phyloP scores from a whole-genome alignment of 2,797 vertebrate genomes.

The Notamacropus eugenii region DNA sequence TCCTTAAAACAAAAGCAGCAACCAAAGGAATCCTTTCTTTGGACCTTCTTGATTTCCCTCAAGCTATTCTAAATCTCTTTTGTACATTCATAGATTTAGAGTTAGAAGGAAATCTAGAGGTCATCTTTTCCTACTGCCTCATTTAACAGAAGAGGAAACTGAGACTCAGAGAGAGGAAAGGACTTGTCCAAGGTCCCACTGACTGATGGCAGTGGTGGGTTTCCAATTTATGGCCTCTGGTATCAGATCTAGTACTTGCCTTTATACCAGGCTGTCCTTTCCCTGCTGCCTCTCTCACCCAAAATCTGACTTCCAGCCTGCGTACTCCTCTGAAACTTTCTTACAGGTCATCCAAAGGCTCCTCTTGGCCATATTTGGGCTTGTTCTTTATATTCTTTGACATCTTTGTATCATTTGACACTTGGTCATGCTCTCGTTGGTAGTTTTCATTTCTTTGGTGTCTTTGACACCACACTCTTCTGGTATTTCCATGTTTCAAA shows the following conservation, averaged over 20 bases:
- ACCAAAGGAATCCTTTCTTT: not conserved
- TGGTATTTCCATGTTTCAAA: not conserved
- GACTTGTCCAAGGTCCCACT: not conserved
- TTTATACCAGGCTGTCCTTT: not conserved
- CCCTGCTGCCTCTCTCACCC: not conserved
- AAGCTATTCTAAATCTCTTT: not conserved
- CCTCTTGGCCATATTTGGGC: not conserved
- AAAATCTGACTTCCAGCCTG: not conserved
- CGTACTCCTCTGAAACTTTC: not conserved
- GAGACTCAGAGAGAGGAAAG: not conserved
- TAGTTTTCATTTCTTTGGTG: not conserved
- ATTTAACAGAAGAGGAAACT: not conserved
- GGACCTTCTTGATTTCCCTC: not conserved
- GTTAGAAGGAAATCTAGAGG: not conserved
- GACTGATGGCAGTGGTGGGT: not conserved
- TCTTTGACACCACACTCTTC: not conserved
- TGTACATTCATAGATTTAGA: not conserved
- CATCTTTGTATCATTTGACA: not conserved
- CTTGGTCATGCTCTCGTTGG: not conserved
- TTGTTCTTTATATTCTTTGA: not conserved
- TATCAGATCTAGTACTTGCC: not conserved
- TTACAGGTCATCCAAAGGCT: not conserved
- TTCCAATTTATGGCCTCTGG: not conserved
- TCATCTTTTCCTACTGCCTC: not conserved
- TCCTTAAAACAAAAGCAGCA: not conserved